Percentiles rank a stretch among this genome's conserved stretches.
These are phyloP conservation scores for Lagocephalus sceleratus DNA, from an alignment of 2,797 vertebrate genomes.

Conservation along the genomic window DNA sequence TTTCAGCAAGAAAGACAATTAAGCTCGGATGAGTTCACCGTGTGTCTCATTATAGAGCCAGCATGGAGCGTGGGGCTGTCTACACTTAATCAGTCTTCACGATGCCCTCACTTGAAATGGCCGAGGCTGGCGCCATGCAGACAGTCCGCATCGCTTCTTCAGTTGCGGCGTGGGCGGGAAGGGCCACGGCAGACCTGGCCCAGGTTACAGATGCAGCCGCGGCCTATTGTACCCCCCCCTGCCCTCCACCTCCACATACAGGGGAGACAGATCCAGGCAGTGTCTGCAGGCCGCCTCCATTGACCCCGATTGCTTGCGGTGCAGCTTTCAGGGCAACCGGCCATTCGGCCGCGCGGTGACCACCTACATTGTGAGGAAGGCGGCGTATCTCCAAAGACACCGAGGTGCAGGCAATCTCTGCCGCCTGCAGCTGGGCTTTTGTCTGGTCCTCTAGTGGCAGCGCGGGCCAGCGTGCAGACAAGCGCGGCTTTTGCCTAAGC, in stretches of 20 bases:
- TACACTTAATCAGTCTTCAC: slow-evolving; percentile 64
- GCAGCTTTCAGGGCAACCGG: slow-evolving; percentile 14
- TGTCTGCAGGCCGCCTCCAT: slow-evolving; percentile 46
- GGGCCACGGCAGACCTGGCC: slow-evolving; percentile 34
- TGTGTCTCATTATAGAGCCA: slow-evolving; percentile 48
- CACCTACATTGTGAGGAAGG: slow-evolving; percentile 55
- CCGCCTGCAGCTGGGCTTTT: slow-evolving; percentile 65
- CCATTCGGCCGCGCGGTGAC: slow-evolving; percentile 49
- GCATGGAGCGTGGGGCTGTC: slow-evolving; percentile 43
- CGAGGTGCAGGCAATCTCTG: slow-evolving; percentile 35
- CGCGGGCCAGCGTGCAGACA: slow-evolving; percentile 46
- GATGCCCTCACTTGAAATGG: slow-evolving; percentile 42
- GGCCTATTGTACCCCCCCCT: slow-evolving; percentile 30
- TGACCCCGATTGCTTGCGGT: slow-evolving; percentile 45
- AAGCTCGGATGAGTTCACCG: slow-evolving; percentile 55
- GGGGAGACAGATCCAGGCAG: slow-evolving; percentile 31
- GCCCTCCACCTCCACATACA: too few relatives aligned
- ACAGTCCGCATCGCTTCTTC: slow-evolving; percentile 62
- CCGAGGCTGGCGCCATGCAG: slow-evolving; percentile 46
- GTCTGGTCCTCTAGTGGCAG: slow-evolving; percentile 54
- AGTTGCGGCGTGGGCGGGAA: slow-evolving; percentile 49
- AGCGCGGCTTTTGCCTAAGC: slow-evolving; percentile 51
- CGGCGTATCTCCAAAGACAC: slow-evolving; percentile 55
- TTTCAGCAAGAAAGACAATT: slow-evolving; percentile 31
- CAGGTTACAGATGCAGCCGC: slow-evolving; percentile 20